Evolutionary conservation across 1,140 invertebrate species (phyloP).

Genomic region (Sipha flava): DNA sequence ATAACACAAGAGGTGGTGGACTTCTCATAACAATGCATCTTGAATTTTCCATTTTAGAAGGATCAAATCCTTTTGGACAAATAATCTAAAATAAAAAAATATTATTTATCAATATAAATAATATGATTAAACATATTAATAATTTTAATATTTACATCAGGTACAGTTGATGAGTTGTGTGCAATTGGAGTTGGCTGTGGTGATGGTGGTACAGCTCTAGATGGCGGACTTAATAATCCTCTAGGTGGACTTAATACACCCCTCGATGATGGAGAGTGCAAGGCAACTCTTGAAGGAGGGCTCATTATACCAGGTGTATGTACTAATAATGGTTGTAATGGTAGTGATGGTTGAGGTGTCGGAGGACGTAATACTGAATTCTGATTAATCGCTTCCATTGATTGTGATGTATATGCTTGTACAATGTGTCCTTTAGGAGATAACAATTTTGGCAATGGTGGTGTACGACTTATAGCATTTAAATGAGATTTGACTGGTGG

Average conservation of each 20-base stretch:
- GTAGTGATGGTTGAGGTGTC: not conserved
- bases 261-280: not conserved
- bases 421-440: slow-evolving; percentile 26
- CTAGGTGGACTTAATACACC: not conserved
- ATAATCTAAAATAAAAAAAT: slow-evolving; percentile 11
- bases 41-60: slow-evolving; percentile 20
- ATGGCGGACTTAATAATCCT: slow-evolving; percentile 3
- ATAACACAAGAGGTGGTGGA: not conserved
- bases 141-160: slow-evolving; percentile 1
- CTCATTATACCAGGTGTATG: not conserved
- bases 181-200: not conserved
- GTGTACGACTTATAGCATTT: slow-evolving; percentile 7
- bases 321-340: not conserved
- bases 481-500: slow-evolving; percentile 23
- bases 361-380: not conserved
- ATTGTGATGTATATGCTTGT: slow-evolving; percentile 24
- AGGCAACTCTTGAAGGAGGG: not conserved
- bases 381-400: not conserved
- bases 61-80: slow-evolving; percentile 29
- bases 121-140: not conserved
- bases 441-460: slow-evolving; percentile 16
- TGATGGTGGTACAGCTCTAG: slow-evolving; percentile 4
- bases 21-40: slow-evolving; percentile 27
- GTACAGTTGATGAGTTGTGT: not conserved
- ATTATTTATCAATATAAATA: not conserved